These are phyloP conservation scores for Drosophila lacteicornis DNA, from an alignment of 1,140 invertebrate genomes.

Conservation along the genomic window DNA sequence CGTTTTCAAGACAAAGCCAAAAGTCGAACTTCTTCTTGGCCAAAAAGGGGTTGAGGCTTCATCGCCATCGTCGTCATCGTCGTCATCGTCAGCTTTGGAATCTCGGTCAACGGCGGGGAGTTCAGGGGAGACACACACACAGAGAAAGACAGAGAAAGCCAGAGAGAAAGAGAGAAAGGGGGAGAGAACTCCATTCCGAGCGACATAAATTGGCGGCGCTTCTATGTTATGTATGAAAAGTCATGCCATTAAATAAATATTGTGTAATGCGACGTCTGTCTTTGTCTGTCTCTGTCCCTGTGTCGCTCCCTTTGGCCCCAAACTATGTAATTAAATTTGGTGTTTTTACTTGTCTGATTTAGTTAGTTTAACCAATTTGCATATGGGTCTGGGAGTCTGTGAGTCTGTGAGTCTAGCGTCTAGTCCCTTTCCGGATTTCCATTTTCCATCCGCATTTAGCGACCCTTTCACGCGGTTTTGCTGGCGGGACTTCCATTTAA, in stretches of 20 bases:
- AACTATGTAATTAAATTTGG: slow-evolving; percentile 67
- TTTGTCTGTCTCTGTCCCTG: not conserved
- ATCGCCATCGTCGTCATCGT: slow-evolving; percentile 8
- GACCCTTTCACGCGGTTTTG: slow-evolving; percentile 25
- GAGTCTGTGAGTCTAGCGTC: not conserved
- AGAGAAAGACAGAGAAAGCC: not conserved
- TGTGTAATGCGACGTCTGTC: slow-evolving; percentile 61
- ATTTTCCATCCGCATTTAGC: slow-evolving; percentile 12
- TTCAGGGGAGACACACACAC: slow-evolving; percentile 5
- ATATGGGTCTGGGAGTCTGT: slow-evolving; percentile 9
- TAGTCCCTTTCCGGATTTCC: not conserved
- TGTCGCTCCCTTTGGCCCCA: not conserved
- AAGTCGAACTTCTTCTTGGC: slow-evolving; percentile 54
- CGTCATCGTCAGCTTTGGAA: slow-evolving; percentile 47
- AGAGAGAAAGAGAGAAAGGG: too few species aligned
- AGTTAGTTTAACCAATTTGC: slow-evolving; percentile 56
- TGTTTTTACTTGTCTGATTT: slow-evolving; percentile 37
- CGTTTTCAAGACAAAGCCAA: slow-evolving; percentile 69
- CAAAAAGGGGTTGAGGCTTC: slow-evolving; percentile 25
- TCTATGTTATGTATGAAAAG: slow-evolving; percentile 59
- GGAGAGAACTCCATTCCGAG: slow-evolving; percentile 1
- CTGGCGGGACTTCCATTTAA: not conserved
- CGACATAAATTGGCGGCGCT: slow-evolving; percentile 66
- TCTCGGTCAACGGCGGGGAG: slow-evolving; percentile 45
- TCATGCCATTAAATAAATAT: slow-evolving; percentile 74